Evolutionary conservation across 2,888 invertebrate genomes (phyloP), one percentile per base, ranked within the genome.

Genomic region (Pollenia amentaria): DNA sequence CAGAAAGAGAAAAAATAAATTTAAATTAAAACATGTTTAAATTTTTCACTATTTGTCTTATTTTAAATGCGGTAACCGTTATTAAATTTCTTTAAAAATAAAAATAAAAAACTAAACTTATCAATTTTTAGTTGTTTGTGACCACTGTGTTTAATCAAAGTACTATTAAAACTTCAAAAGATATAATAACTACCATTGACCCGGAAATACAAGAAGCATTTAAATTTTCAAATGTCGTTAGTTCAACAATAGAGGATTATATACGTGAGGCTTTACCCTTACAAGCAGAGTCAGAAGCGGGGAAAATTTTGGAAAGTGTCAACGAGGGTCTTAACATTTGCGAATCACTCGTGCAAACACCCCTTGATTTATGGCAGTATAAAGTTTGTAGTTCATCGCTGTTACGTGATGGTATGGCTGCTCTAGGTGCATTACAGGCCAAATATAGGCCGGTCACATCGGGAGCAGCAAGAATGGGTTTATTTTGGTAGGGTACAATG

Each of bases 341-440:
- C 67, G 88, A 86, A 12, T 75, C 65, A 18, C 29, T 77, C 11
- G 72, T 77, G 3, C 21, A 80, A 9, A 62, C 75, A 29, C 46
- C 65, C 9, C 78, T 48, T 2, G 64, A 84, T 48, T 64, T 89
- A 69, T 87, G 84, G 85, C 76, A 88, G 48, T 89, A 89, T 53
- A 87, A 85, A 67, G n/a, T 21, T 40, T 89, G 89, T 42, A 81
- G 77, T 51, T 84, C 82, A 21, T 73, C 65, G 4, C 64, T 76
- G 55, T 40, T 89, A 38, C 57, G 77, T 16, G 60, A 84, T 53
- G 64, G 86, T 0, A 88, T 87, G 85, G 60, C 69, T 4, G 69
- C 70, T 1, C 65, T 89, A 14, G 70, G 53, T 2, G 57, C 75
- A 16, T 42, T 89, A 7, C 75, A 87, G 18, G 53, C 64, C 8